Base-by-base conservation (phyloP, 2,113 vertebrate species). In the Lethenteron reissneri region DNA sequence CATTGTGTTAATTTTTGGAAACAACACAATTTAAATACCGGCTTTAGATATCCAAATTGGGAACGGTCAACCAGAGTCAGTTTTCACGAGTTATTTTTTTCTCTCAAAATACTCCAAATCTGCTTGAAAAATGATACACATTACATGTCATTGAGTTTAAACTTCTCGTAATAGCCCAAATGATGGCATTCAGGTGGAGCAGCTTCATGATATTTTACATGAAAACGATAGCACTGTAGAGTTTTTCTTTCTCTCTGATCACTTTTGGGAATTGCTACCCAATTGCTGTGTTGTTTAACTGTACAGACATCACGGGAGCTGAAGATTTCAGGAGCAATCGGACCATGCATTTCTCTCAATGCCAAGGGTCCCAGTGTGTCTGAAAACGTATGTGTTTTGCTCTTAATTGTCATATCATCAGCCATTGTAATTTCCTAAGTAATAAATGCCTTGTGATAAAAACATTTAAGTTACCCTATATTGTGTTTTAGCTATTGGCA, bases 281-380 rank as follows among this genome's bases (percentile, higher is more conserved):
- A 41, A 41, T 41, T 41, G 41, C 41, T 41, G 41, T 41, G 41
- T 41, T 41, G 41, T 41, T 41, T 41, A 41, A 41, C 41, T 41
- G 5, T 79, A 64, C 71, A 97, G 92, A 94, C 88, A 1, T 87
- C 89, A 13, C 85, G 91, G 76, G 94, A 97, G 74, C 79, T 97
- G 80, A 97, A 95, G 76, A 84, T 97, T 62, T 83, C 85, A 7
- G 94, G 92, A 60, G 79, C 89, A 73, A 90, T 97, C 58, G 94
- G 94, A 70, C 90, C 91, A 0, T 95, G 94, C 56, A 76, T 91
- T 72, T 92, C 92, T 12, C 79, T 97, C 76, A 87, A 87, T 76
- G 79, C 82, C 72, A 97, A 97, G 81, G 85, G 89, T 11, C 77
- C 86, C 0, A 85, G 84, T 73, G 87, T 97, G 11, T 97, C 94